These are phyloP conservation scores for Argynnis bischoffii DNA, from an alignment of 2,888 invertebrate genomes.

Conservation along the genomic window DNA sequence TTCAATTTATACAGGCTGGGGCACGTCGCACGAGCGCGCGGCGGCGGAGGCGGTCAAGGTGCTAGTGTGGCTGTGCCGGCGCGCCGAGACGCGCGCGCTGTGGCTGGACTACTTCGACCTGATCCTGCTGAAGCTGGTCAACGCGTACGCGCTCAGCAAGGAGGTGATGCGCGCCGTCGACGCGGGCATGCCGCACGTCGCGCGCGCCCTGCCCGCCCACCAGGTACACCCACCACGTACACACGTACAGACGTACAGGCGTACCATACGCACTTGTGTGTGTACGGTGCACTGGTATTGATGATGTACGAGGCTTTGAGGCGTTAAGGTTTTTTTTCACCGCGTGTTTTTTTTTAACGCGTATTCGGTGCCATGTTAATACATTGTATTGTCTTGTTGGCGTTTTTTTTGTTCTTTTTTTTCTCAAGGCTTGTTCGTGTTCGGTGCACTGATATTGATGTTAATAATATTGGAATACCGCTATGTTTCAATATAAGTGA, in stretches of 20 bases:
- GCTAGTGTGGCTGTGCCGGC: constrained; percentile 92
- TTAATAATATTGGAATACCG: no score
- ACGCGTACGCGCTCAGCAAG: constrained; percentile 89
- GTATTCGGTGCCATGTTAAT: no score
- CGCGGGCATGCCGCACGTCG: constrained; percentile 88
- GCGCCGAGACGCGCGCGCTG: constrained; percentile 87
- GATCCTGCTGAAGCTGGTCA: constrained; percentile 93
- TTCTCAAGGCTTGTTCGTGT: no score
- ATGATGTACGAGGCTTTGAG: neutral
- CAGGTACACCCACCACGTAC: constrained; percentile 60
- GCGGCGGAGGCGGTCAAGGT: constrained; percentile 90
- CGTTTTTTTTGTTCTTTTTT: no score
- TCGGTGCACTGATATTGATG: no score
- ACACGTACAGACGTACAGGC: no score
- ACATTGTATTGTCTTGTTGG: no score
- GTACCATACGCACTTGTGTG: no score
- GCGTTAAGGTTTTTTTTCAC: neutral
- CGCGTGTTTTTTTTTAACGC: no score
- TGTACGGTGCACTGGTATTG: no score
- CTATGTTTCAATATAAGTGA: no score
- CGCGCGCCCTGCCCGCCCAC: constrained; percentile 88
- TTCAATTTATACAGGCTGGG: constrained; percentile 57
- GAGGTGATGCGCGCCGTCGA: constrained; percentile 93
- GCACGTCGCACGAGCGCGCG: constrained; percentile 83
- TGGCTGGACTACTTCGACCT: constrained; percentile 96